A percentile compares a stretch with the other conserved stretches of the same genome.
Conservation (phyloP, 2,797 vertebrate genomes). For the Apogon hyalosoma region DNA sequence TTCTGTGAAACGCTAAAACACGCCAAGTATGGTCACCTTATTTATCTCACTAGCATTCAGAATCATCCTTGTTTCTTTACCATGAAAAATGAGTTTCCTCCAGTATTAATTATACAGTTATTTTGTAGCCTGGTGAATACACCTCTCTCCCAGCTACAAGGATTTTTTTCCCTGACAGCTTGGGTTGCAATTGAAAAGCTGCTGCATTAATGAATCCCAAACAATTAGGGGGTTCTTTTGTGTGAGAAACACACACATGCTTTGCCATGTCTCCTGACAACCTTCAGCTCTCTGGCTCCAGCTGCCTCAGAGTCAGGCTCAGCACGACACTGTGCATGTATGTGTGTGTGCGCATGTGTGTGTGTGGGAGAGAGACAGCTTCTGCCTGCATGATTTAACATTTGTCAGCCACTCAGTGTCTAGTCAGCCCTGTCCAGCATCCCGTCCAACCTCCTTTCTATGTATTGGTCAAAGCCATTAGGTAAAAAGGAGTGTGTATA, state of each 20-base stretch:
- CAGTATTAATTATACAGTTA: conserved; percentile 82
- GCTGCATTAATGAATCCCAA: conserved; percentile 88
- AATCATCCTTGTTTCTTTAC: conserved; percentile 63
- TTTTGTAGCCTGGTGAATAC: conserved; percentile 77
- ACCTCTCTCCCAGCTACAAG: conserved; percentile 77
- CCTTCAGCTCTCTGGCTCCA: conserved; percentile 83
- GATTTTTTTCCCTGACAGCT: conserved; percentile 79
- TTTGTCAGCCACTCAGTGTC: conserved; percentile 81
- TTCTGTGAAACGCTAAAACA: conserved; percentile 43
- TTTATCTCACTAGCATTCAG: conserved; percentile 67
- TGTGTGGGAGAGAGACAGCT: conserved; percentile 49
- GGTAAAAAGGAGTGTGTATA: conserved; percentile 60
- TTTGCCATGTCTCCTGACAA: conserved; percentile 83
- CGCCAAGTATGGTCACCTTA: conserved; percentile 67
- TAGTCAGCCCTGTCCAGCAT: conserved; percentile 76
- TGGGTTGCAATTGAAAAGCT: conserved; percentile 87
- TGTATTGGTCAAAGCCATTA: conserved; percentile 80
- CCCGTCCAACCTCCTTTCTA: conserved; percentile 70
- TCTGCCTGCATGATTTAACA: conserved; percentile 82
- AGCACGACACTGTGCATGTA: conserved; percentile 68
- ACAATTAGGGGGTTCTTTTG: conserved; percentile 87
- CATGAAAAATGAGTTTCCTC: conserved; percentile 72
- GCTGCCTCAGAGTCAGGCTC: conserved; percentile 81
- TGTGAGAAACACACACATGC: conserved; percentile 84
- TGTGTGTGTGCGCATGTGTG: conserved; percentile 31